Percentiles rank a stretch among this genome's conserved stretches.
phyloP scores from a whole-genome alignment of 2,797 vertebrate species.

The Sebastes hubbsi region DNA sequence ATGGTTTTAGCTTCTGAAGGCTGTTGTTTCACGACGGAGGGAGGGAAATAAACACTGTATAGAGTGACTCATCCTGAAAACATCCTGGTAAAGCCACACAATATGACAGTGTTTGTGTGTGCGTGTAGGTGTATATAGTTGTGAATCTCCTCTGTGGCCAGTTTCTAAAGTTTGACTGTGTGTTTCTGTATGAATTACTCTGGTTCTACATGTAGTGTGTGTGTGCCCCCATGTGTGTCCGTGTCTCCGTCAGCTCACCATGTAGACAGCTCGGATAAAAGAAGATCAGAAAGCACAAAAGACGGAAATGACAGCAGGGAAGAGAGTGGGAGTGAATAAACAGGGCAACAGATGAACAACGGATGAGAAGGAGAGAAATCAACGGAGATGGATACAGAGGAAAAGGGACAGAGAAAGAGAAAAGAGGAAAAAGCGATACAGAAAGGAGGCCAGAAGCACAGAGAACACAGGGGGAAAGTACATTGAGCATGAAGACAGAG shows the following conservation, averaged over 20 bases:
- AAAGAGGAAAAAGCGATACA: constrained; percentile 18
- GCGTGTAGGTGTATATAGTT: background rate
- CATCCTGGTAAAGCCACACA: constrained; percentile 38
- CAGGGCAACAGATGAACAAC: constrained; percentile 65
- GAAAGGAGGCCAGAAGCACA: constrained; percentile 32
- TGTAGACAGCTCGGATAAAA: constrained; percentile 70
- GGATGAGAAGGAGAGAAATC: constrained; percentile 33
- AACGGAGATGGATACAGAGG: constrained; percentile 30
- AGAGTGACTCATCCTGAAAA: constrained; percentile 68
- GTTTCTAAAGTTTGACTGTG: constrained; percentile 32
- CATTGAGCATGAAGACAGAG: constrained; percentile 22
- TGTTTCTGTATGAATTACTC: constrained; percentile 20
- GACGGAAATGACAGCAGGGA: constrained; percentile 59
- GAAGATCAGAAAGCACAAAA: constrained; percentile 68
- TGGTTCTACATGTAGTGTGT: constrained; percentile 24
- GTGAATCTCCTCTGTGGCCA: constrained; percentile 2
- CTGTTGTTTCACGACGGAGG: constrained; percentile 62
- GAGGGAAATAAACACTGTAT: constrained; percentile 60
- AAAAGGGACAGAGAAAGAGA: constrained; percentile 18
- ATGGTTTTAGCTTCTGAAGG: constrained; percentile 67
- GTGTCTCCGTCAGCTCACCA: constrained; percentile 61
- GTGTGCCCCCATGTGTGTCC: constrained; percentile 41
- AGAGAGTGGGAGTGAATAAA: constrained; percentile 71
- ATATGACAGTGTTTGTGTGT: constrained; percentile 8
- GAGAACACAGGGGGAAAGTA: constrained; percentile 25